Evolutionary conservation across 92 coral and sea anemone genomes (phyloP).

Genomic region (Epizoanthus illoricatus): DNA sequence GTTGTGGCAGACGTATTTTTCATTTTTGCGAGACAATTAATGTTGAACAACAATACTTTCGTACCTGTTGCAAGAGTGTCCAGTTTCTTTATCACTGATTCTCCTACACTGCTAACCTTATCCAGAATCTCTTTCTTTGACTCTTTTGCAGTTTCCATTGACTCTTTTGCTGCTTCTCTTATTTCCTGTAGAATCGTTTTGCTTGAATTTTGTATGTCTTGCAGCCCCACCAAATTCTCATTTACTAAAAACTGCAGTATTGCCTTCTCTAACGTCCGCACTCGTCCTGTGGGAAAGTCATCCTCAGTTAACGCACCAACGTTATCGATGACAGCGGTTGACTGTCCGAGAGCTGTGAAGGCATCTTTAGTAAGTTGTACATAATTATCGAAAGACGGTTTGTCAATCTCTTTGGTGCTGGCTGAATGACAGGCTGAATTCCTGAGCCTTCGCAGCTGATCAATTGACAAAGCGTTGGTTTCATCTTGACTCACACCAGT

Average conservation of each 20-base stretch:
- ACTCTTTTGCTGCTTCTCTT: background rate
- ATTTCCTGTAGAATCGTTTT: too few relatives aligned
- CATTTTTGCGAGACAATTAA: too few relatives aligned
- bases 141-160: too few relatives aligned
- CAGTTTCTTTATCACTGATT: too few relatives aligned
- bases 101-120: too few relatives aligned
- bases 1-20: too few relatives aligned
- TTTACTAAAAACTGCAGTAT: background rate
- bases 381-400: constrained; percentile 28
- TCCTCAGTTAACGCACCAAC: constrained; percentile 42
- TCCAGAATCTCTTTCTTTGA: too few relatives aligned
- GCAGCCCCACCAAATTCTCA: background rate
- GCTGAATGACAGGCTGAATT: constrained; percentile 47
- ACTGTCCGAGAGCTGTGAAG: constrained; percentile 39
- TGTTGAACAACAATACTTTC: too few relatives aligned
- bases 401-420: constrained; percentile 32
- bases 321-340: constrained; percentile 29
- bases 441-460: constrained; percentile 52
- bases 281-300: constrained; percentile 46
- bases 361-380: constrained; percentile 44
- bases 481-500: constrained; percentile 37
- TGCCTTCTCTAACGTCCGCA: constrained; percentile 11
- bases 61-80: too few relatives aligned
- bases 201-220: too few relatives aligned
- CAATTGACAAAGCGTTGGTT: constrained; percentile 49